Conservation (phyloP, 2,113 vertebrate genomes). For the Rutilus rutilus region DNA sequence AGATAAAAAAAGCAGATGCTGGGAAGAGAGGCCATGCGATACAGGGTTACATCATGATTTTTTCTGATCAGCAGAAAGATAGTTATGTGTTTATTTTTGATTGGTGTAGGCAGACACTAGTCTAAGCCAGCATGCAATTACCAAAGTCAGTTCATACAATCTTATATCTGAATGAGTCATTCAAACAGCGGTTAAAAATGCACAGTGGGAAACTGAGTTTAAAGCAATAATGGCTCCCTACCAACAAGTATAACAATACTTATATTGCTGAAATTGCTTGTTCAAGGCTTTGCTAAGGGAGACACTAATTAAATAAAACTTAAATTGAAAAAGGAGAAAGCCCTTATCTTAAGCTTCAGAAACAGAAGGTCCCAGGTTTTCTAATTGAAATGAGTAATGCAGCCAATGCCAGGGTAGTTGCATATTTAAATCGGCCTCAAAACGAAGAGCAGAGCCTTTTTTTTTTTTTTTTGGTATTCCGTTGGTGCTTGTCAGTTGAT, state of each 20-base stretch:
- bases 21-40: background rate
- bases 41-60: background rate
- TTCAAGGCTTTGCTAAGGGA: constrained; percentile 47
- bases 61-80: constrained; percentile 7
- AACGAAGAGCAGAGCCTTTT: constrained; percentile 43
- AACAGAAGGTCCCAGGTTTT: constrained; percentile 57
- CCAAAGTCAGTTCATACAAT: constrained; percentile 15
- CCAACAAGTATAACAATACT: constrained; percentile 25
- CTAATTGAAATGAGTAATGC: constrained; percentile 55
- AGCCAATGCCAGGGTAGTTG: constrained; percentile 41
- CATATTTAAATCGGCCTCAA: constrained; percentile 57
- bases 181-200: background rate
- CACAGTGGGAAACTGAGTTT: constrained; percentile 11
- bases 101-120: background rate
- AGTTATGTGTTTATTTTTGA: constrained; percentile 27
- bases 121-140: constrained; percentile 17
- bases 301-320: constrained; percentile 66
- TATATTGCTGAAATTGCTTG: constrained; percentile 22
- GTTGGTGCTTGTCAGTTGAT: constrained; percentile 68
- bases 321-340: constrained; percentile 43
- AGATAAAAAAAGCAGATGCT: background rate
- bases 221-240: constrained; percentile 35
- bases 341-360: constrained; percentile 54
- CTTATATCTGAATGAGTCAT: constrained; percentile 14
- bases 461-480: constrained; percentile 63